These are phyloP conservation scores for Apoda limacodes DNA, from an alignment of 2,888 invertebrate species.

Conservation along the genomic window DNA sequence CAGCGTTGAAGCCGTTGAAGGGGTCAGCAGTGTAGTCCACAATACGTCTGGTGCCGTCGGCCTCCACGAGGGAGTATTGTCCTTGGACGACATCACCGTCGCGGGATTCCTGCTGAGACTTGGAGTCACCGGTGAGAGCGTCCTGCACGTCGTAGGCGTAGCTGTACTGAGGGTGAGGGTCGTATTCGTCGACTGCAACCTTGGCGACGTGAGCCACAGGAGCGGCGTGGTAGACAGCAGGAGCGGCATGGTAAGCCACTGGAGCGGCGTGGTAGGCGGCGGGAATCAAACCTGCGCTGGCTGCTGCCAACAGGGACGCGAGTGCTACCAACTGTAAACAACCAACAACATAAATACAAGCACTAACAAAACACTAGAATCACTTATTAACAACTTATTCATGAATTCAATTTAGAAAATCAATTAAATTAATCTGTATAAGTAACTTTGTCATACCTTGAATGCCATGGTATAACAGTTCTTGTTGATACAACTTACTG, in stretches of 20 bases:
- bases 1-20: conserved; percentile 61
- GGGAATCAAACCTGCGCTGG: conserved; percentile 42
- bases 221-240: conserved; percentile 26
- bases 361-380: too few relatives aligned
- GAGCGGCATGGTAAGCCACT: conserved; percentile 25
- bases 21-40: conserved; percentile 62
- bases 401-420: too few relatives aligned
- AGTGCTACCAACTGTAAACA: conserved; percentile 44
- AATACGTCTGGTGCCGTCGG: conserved; percentile 58
- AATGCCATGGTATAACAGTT: conserved; percentile 57
- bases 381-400: too few relatives aligned
- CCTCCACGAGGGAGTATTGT: conserved; percentile 56
- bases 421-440: too few relatives aligned
- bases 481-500: conserved; percentile 49
- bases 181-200: conserved; percentile 29
- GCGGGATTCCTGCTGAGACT: conserved; percentile 56
- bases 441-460: conserved; percentile 41
- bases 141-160: conserved; percentile 58
- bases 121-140: conserved; percentile 49
- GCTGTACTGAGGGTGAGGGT: conserved; percentile 40
- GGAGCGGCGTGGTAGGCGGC: conserved; percentile 25
- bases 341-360: conserved; percentile 11
- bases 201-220: conserved; percentile 31
- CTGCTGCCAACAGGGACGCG: conserved; percentile 45
- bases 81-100: conserved; percentile 60